Evolutionary conservation across 2,797 vertebrate species (phyloP).

Genomic region (Hippopotamyrus pictus): DNA sequence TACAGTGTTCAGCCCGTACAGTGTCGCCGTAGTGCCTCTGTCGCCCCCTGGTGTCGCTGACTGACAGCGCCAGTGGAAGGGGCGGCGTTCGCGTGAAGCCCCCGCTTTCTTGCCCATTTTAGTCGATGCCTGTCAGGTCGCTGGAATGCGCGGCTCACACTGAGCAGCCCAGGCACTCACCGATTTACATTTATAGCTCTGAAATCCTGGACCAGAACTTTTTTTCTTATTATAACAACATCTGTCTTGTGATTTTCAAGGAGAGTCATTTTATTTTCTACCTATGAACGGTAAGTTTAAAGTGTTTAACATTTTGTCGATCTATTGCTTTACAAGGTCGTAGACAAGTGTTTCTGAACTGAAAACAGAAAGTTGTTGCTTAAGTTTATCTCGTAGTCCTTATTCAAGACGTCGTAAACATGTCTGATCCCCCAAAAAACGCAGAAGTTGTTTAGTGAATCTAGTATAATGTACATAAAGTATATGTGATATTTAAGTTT

Average conservation of each 20-base stretch:
- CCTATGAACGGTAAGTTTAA: conserved; percentile 18
- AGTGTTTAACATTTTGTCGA: background rate
- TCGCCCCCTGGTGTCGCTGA: conserved; percentile 41
- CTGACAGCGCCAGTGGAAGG: conserved; percentile 1
- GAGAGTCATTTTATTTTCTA: background rate
- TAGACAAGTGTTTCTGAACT: background rate
- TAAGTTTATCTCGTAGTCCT: background rate
- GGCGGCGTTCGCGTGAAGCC: conserved; percentile 18
- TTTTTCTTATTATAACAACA: background rate
- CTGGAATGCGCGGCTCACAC: conserved; percentile 55
- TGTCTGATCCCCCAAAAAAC: background rate
- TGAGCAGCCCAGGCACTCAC: conserved; percentile 38
- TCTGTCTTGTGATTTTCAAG: background rate
- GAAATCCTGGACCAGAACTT: background rate
- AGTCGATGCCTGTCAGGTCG: conserved; percentile 55
- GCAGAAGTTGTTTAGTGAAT: background rate
- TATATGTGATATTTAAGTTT: background rate
- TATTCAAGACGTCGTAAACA: background rate
- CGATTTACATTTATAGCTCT: conserved; percentile 27
- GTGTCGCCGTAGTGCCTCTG: background rate
- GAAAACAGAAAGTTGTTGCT: background rate
- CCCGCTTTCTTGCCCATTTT: conserved; percentile 58
- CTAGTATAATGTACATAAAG: background rate
- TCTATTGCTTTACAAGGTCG: background rate
- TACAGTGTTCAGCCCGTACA: background rate